Evolutionary conservation across 2,888 invertebrate species (phyloP), one percentile per base, ranked within the genome.

Genomic region (Reticulitermes lucifugus): DNA sequence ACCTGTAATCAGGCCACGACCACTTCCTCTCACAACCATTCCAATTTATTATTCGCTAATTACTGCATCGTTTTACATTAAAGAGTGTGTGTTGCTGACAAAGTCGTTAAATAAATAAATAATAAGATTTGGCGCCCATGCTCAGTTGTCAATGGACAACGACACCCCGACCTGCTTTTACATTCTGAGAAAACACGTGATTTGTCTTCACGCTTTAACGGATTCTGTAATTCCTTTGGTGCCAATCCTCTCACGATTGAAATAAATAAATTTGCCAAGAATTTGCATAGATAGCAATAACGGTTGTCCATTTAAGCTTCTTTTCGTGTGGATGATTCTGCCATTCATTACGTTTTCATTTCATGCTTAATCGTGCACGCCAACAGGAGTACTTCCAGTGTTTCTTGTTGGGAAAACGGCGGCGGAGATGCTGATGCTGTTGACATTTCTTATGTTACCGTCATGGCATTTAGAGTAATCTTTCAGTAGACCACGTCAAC

Each of bases 151-250:
- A n/a, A 5, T 65, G 65, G 25, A 7, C 65, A n/a, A 25, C 5
- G n/a, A 7, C 65, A 25, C 6, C n/a, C 25, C 7, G n/a, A 25
- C 43, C 51, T 51, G 25, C 79, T 79, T 79, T 79, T 51, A 79
- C 79, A 79, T 79, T 65, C n/a, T 65, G n/a, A 7, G 65, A 65
- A 65, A 65, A 65, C 25, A 65, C 3, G n/a, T 65, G 5, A 65
- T 79, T 55, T 55, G 55, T 79, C 51, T 79, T 79, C 79, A 79
- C 79, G 51, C 79, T 46, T 79, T 79, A 79, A 55, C 55, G 79
- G 51, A 55, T 55, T 29, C 46, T 25, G 12, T 21, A 14, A 43
- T 25, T 21, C 77, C 77, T 46, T 51, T 25, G 7, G 51, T 35
- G n/a, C 25, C n/a, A 10, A 25, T 65, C 4, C 12, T 65, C 25